A percentile compares a stretch with the other conserved stretches of the same genome.
These are phyloP conservation scores for Mimumesa dahlbomi DNA, from an alignment of 2,888 invertebrate genomes.

Conservation along the genomic window DNA sequence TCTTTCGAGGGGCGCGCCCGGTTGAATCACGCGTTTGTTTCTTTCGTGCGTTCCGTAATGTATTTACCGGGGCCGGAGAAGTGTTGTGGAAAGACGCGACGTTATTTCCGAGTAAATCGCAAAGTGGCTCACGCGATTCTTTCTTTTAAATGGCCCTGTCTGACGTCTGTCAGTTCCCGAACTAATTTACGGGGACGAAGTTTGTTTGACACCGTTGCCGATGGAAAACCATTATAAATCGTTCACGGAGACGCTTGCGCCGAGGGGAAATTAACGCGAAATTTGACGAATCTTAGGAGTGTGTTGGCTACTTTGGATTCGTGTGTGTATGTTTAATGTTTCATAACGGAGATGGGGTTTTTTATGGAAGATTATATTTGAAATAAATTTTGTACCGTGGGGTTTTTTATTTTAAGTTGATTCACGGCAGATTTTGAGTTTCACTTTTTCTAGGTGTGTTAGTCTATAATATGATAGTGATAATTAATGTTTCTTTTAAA, in stretches of 20 bases:
- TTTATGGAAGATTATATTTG: too few species aligned
- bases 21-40: conserved; percentile 23
- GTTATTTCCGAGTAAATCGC: conserved; percentile 7
- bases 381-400: too few species aligned
- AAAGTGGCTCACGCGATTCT: conserved; percentile 31
- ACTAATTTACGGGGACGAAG: conserved; percentile 37
- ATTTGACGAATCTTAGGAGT: too few species aligned
- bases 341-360: too few species aligned
- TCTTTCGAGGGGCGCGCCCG: conserved; percentile 7
- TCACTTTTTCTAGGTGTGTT: too few species aligned
- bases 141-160: not conserved
- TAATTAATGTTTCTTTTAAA: too few species aligned
- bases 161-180: conserved; percentile 39
- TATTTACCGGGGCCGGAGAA: conserved; percentile 10
- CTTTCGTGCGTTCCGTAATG: conserved; percentile 36
- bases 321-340: too few species aligned
- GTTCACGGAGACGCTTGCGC: conserved; percentile 6
- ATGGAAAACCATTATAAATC: conserved; percentile 13
- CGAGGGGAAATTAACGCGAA: too few species aligned
- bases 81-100: conserved; percentile 5
- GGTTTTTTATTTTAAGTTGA: too few species aligned
- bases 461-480: too few species aligned
- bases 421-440: too few species aligned
- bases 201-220: conserved; percentile 1
- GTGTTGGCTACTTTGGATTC: too few species aligned